phyloP scores from a whole-genome alignment of 2,888 invertebrate genomes.

The Lapara coniferarum region DNA sequence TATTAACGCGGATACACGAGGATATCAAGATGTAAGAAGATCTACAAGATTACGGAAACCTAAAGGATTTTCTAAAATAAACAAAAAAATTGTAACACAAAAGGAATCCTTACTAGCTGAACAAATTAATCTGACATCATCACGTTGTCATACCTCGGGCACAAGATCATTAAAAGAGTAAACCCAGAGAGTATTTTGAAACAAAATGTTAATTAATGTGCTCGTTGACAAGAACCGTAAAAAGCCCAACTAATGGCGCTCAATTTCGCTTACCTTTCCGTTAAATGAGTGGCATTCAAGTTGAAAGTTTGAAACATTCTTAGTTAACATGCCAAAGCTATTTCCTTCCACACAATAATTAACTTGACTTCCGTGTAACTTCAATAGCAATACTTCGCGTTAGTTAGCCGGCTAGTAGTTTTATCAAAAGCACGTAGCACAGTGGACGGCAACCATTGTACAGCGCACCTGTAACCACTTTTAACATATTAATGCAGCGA shows the following conservation, averaged over 20 bases:
- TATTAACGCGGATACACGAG: neutral
- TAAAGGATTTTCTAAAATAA: neutral
- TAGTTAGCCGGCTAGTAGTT: neutral
- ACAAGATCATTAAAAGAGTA: neutral
- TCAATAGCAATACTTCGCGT: constrained; percentile 19
- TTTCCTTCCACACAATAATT: constrained; percentile 19
- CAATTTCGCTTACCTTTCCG: neutral
- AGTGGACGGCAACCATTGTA: constrained; percentile 42
- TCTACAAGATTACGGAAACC: neutral
- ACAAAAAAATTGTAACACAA: neutral
- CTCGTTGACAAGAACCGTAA: neutral
- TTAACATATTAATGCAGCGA: constrained; percentile 56
- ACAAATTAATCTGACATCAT: neutral
- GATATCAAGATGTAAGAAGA: neutral
- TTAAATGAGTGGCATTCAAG: constrained; percentile 7
- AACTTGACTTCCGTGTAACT: constrained; percentile 10
- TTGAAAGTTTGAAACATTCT: constrained; percentile 15
- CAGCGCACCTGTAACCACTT: constrained; percentile 43
- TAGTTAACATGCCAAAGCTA: constrained; percentile 17
- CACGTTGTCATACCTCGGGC: neutral
- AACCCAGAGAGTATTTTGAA: neutral
- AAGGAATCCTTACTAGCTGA: neutral
- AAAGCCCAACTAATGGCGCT: neutral
- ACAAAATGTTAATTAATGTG: neutral
- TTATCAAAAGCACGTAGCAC: constrained; percentile 38